Evolutionary conservation across 2,888 invertebrate genomes (phyloP), one percentile per base, ranked within the genome.

Genomic region (Hanleya hanleyi): DNA sequence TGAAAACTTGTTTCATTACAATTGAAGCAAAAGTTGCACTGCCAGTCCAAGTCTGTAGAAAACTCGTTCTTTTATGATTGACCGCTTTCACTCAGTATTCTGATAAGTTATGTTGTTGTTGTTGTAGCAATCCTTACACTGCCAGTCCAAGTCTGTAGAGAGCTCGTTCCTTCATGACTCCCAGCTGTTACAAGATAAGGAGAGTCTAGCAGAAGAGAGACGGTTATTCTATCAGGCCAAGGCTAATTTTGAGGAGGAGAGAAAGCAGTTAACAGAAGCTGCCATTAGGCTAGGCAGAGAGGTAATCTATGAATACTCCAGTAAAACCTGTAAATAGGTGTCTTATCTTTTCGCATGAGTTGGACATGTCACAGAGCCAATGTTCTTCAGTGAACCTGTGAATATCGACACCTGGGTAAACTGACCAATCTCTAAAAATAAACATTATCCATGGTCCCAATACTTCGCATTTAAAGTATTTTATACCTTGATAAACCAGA

Each of bases 241-340:
- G 68, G 81, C 80, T 0, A 82, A 86, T 77, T 87, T 89, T 81
- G 86, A 88, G 73, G 83, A 86, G 50, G 89, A 89, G 70, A 77
- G 86, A 26, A 80, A 75, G 57, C 76, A 79, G 37, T 81, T 85
- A 37, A 86, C 85, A 37, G 87, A 88, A 66, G 83, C 84, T 41
- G 87, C 87, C 22, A 76, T 85, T 37, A 76, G 81, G 69, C 79
- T 88, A 5, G 83, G 83, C 18, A 82, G 80, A 70, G 87, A 89
- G 85, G 88, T 88, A 67, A 26, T n/a, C n/a, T n/a, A n/a, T n/a
- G n/a, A n/a, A n/a, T n/a, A n/a, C n/a, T n/a, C n/a, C n/a, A n/a
- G n/a, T n/a, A n/a, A n/a, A n/a, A n/a, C n/a, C n/a, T n/a, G n/a
- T n/a, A n/a, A n/a, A n/a, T n/a, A n/a, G n/a, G n/a, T n/a, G n/a